phyloP scores from a whole-genome alignment of 2,888 invertebrate genomes.

The Ectobius pallidus region DNA sequence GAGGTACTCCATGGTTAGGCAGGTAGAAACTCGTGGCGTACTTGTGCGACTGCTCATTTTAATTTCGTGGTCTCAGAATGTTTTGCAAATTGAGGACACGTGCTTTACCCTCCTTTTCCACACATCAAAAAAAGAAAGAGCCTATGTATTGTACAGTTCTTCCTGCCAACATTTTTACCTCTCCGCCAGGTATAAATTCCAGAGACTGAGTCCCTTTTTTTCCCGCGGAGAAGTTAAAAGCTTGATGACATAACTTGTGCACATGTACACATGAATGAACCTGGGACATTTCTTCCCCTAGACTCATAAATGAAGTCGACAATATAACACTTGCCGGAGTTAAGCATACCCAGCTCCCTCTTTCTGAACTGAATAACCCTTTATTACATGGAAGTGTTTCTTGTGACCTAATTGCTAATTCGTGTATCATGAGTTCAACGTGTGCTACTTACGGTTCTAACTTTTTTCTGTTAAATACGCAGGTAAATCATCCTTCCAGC shows the following conservation, averaged over 20 bases:
- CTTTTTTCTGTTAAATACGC: not conserved
- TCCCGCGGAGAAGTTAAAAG: constrained; percentile 21
- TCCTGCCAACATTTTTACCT: constrained; percentile 10
- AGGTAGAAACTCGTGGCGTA: not conserved
- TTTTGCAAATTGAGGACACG: constrained; percentile 25
- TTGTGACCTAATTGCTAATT: not conserved
- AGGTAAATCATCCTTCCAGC: not conserved
- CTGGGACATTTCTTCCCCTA: not conserved
- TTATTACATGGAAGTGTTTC: constrained; percentile 3
- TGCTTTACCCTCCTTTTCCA: not conserved
- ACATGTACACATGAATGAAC: not conserved
- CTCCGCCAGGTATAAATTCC: constrained; percentile 25
- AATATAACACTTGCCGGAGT: not conserved
- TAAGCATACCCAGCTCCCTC: not conserved
- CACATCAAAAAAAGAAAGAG: not conserved
- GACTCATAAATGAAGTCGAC: not conserved
- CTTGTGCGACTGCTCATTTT: constrained; percentile 1
- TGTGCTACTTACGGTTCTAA: not conserved
- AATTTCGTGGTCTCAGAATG: constrained; percentile 24
- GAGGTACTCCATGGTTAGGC: not conserved
- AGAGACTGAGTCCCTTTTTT: constrained; percentile 11
- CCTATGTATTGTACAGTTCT: not conserved
- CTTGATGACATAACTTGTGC: constrained; percentile 19
- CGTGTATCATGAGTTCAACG: not conserved
- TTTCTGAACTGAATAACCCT: not conserved